Conservation (phyloP, 1,140 invertebrate genomes). For the Globodera rostochiensis region DNA sequence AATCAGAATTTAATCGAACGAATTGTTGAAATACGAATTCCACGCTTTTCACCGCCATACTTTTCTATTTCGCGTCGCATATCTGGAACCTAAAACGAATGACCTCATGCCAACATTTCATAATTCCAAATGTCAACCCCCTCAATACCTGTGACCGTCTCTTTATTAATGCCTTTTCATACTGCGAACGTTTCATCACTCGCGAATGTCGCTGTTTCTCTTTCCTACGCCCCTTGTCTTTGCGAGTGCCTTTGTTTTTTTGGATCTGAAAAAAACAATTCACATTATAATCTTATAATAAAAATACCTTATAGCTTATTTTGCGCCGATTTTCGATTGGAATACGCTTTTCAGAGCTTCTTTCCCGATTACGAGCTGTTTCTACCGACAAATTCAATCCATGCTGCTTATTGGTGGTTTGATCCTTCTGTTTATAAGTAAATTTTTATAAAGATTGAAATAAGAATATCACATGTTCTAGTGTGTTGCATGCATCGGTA, state of each 20-base stretch:
- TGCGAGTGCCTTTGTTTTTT: conserved; percentile 43
- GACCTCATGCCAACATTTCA: no score
- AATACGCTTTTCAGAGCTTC: not conserved
- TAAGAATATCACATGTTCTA: not conserved
- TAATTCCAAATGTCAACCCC: not conserved
- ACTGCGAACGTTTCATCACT: conserved; percentile 43
- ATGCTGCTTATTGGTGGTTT: not conserved
- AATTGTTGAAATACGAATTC: conserved; percentile 35
- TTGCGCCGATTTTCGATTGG: conserved; percentile 14
- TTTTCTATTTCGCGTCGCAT: conserved; percentile 33
- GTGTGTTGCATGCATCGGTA: not conserved
- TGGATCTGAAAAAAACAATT: conserved; percentile 36
- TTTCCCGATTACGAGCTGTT: not conserved
- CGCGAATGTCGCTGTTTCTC: conserved; percentile 39
- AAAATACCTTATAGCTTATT: conserved; percentile 37
- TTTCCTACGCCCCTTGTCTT: conserved; percentile 21
- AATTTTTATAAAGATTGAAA: not conserved
- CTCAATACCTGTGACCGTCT: conserved; percentile 39
- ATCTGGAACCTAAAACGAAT: conserved; percentile 33
- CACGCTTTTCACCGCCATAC: conserved; percentile 48
- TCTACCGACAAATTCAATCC: not conserved
- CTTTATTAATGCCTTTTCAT: conserved; percentile 43
- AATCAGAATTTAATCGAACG: conserved; percentile 39
- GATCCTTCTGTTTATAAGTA: not conserved
- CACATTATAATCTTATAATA: not conserved